Evolutionary conservation across 2,888 invertebrate species (phyloP).

Genomic region (Oscheius sp.): DNA sequence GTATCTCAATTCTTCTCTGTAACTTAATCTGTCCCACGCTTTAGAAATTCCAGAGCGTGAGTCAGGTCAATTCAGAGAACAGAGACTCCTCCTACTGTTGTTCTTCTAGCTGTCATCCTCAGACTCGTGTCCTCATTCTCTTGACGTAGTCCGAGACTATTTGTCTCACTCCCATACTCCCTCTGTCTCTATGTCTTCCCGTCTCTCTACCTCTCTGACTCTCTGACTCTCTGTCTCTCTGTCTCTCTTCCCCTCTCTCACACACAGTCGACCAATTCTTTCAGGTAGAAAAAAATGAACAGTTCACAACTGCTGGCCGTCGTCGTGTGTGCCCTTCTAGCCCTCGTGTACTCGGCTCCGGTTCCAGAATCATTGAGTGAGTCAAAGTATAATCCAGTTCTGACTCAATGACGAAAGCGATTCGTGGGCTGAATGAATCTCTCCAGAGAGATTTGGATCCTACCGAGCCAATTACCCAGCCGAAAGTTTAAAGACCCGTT

Average conservation of each 20-base stretch:
- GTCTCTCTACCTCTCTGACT: conserved; percentile 23
- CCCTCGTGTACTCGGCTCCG: conserved; percentile 13
- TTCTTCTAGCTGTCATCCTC: conserved; percentile 11
- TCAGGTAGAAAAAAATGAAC: conserved; percentile 28
- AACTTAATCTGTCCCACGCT: too few relatives aligned
- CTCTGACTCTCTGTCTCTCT: conserved; percentile 26
- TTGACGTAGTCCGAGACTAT: not conserved
- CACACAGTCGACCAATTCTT: not conserved
- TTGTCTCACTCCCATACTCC: conserved; percentile 28
- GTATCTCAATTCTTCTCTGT: too few relatives aligned
- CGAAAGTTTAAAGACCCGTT: too few relatives aligned
- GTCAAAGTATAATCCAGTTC: not conserved
- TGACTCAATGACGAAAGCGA: too few relatives aligned
- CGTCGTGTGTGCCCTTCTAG: conserved; percentile 17
- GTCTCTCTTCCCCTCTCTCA: conserved; percentile 8
- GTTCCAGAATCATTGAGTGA: conserved; percentile 23
- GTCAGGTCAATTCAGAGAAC: too few relatives aligned
- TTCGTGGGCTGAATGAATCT: too few relatives aligned
- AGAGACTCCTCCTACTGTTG: conserved; percentile 1
- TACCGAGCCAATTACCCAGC: too few relatives aligned
- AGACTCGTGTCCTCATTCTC: conserved; percentile 25
- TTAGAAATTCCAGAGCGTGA: too few relatives aligned
- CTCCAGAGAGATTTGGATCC: too few relatives aligned
- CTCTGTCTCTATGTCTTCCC: conserved; percentile 25
- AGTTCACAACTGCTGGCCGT: conserved; percentile 35